phyloP scores from a whole-genome alignment of 2,113 vertebrate genomes.

The Anguilla japonica region DNA sequence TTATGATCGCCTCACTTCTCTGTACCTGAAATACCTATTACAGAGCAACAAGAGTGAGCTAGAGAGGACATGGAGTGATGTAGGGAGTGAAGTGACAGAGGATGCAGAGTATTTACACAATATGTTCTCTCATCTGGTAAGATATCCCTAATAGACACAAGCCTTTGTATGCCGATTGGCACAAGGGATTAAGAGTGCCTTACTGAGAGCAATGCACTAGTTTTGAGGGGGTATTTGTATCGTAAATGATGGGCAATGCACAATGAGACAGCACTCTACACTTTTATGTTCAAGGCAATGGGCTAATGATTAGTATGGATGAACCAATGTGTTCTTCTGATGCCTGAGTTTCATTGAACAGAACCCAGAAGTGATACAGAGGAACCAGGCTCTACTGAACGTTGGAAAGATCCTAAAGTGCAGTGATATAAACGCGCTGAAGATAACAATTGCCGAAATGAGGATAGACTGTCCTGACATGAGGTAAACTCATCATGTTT shows the following conservation, averaged over 20 bases:
- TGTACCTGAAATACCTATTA: constrained; percentile 53
- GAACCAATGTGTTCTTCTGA: not conserved
- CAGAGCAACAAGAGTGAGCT: constrained; percentile 19
- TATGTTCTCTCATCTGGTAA: constrained; percentile 44
- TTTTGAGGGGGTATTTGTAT: no score
- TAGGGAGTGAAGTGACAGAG: constrained; percentile 17
- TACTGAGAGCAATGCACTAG: not conserved
- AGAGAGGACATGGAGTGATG: constrained; percentile 39
- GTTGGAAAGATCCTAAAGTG: constrained; percentile 39
- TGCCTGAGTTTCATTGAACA: constrained; percentile 18
- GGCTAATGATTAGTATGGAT: not conserved
- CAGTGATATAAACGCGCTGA: not conserved
- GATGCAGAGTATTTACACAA: constrained; percentile 41
- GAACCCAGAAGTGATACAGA: constrained; percentile 37
- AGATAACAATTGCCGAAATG: constrained; percentile 9
- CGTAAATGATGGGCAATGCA: no score
- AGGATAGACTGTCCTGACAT: not conserved
- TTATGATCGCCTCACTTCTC: constrained; percentile 35
- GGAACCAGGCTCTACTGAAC: constrained; percentile 32
- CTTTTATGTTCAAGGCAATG: not conserved
- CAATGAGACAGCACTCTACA: no score
- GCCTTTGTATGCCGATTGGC: not conserved
- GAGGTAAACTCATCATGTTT: constrained; percentile 42
- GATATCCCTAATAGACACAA: not conserved
- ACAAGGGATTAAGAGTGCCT: not conserved